These are phyloP conservation scores for Sthenelais limicola DNA, from an alignment of 2,888 invertebrate genomes.

Conservation along the genomic window DNA sequence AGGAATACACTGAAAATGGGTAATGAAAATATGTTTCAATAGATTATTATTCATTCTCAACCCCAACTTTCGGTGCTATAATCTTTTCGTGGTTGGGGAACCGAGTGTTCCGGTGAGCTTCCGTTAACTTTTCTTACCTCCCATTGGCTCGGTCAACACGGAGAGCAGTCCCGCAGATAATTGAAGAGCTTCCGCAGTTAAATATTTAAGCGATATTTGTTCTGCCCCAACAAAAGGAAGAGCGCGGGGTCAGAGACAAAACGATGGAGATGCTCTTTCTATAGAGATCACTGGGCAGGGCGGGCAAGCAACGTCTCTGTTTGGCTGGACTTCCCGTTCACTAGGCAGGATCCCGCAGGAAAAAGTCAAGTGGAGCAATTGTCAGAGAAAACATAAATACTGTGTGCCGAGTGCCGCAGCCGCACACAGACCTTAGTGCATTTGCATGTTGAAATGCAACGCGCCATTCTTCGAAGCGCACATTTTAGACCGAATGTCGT, in stretches of 20 bases:
- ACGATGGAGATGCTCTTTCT: background rate
- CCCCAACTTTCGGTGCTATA: no score
- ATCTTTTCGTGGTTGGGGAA: no score
- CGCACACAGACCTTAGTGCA: constrained; percentile 32
- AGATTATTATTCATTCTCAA: no score
- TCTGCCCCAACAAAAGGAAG: constrained; percentile 11
- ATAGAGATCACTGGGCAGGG: background rate
- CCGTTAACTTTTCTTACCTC: constrained; percentile 12
- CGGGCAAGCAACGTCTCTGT: background rate
- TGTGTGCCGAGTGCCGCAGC: constrained; percentile 11
- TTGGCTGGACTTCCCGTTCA: background rate
- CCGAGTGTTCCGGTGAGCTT: no score
- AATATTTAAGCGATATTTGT: constrained; percentile 36
- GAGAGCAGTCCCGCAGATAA: constrained; percentile 23
- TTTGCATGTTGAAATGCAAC: constrained; percentile 29
- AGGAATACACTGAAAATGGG: no score
- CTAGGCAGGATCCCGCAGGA: constrained; percentile 7
- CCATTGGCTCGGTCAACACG: constrained; percentile 32
- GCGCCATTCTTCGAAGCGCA: background rate
- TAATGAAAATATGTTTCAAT: no score
- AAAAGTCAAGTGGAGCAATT: constrained; percentile 22
- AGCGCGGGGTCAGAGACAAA: constrained; percentile 20
- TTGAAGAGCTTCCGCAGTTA: constrained; percentile 32
- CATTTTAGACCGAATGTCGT: no score
- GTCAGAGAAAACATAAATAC: constrained; percentile 30